Percentiles rank a stretch among this genome's conserved stretches.
Evolutionary conservation across 2,888 invertebrate species (phyloP).

Genomic region (Nomada fabriciana): DNA sequence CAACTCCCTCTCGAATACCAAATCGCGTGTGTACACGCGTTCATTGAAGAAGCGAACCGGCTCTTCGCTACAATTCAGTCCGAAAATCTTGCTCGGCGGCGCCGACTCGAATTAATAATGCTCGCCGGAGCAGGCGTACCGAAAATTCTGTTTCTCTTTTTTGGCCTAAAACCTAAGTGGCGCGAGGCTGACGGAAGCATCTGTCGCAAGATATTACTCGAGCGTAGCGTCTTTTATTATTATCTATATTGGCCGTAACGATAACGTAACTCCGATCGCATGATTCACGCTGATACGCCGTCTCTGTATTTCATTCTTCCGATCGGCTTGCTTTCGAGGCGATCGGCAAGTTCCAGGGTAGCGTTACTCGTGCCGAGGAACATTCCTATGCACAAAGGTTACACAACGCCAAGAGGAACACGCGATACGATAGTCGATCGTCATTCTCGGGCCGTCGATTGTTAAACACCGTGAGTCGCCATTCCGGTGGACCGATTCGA

Average conservation of each 20-base stretch:
- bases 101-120: constrained; percentile 1
- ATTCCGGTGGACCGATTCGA: not conserved
- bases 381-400: not conserved
- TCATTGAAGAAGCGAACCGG: constrained; percentile 19
- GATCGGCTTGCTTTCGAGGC: not conserved
- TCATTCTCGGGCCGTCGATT: not conserved
- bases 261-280: not conserved
- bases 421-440: not conserved
- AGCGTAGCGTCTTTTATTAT: constrained; percentile 11
- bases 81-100: not conserved
- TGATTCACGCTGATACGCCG: not conserved
- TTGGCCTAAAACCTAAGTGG: constrained; percentile 65
- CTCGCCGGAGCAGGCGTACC: not conserved
- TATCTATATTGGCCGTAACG: not conserved
- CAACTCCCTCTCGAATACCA: too few species aligned
- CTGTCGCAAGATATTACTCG: not conserved
- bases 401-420: not conserved
- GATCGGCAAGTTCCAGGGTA: too few species aligned
- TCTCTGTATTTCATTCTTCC: constrained; percentile 1
- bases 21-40: not conserved
- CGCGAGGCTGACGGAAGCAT: constrained; percentile 21
- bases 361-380: too few species aligned
- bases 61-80: constrained; percentile 2
- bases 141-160: constrained; percentile 39
- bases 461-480: constrained; percentile 13